A percentile compares a stretch with the other conserved stretches of the same genome.
Conservation (phyloP, 2,797 vertebrate species). For the Neoniphon sammara region DNA sequence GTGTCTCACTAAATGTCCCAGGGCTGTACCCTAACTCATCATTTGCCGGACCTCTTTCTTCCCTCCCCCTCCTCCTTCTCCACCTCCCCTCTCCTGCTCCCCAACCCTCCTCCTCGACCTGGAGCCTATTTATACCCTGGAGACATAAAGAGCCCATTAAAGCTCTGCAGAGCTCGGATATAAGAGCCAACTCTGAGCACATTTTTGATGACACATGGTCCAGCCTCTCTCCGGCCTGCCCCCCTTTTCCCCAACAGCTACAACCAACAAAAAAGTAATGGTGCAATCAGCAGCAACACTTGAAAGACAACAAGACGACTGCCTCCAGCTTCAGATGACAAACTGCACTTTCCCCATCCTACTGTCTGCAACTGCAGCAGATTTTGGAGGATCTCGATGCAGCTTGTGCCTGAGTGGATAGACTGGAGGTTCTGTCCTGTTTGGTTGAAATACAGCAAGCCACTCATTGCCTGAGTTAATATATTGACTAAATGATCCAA, state of each 20-base stretch:
- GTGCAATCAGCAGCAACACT: neutral
- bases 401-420: conserved; percentile 21
- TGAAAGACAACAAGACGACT: conserved; percentile 7
- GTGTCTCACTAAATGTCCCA: conserved; percentile 20
- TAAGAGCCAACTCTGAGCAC: conserved; percentile 42
- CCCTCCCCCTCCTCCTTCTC: neutral
- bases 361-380: conserved; percentile 6
- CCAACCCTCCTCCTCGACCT: conserved; percentile 65
- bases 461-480: conserved; percentile 1
- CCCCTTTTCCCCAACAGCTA: neutral
- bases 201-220: conserved; percentile 28
- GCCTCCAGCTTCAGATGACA: conserved; percentile 14
- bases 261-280: conserved; percentile 22
- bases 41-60: conserved; percentile 63
- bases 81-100: conserved; percentile 18
- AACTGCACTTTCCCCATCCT: neutral
- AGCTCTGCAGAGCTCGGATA: conserved; percentile 56
- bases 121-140: conserved; percentile 75
- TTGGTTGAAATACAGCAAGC: conserved; percentile 18
- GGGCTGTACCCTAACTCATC: conserved; percentile 67
- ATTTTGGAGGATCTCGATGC: conserved; percentile 35
- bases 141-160: conserved; percentile 68
- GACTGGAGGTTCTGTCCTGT: neutral
- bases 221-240: conserved; percentile 13
- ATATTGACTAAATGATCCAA: conserved; percentile 12